phyloP scores from a whole-genome alignment of 1,140 invertebrate genomes.

The Ephestia elutella region DNA sequence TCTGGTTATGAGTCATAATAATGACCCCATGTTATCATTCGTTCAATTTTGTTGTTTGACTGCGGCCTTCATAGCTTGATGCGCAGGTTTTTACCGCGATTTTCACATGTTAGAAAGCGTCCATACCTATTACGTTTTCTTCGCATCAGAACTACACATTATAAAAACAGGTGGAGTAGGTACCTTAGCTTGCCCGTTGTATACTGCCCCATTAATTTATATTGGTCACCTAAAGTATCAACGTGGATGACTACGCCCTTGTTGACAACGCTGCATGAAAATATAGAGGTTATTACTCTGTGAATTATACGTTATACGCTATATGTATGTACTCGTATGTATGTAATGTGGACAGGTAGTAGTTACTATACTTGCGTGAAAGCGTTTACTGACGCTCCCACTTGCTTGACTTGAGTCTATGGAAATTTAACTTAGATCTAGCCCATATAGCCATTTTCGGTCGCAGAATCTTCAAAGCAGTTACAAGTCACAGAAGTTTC shows the following conservation, averaged over 20 bases:
- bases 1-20: background rate
- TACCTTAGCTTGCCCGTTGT: too few species aligned
- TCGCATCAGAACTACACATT: background rate
- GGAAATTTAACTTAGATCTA: background rate
- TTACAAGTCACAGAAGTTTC: too few species aligned
- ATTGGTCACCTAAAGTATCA: background rate
- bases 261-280: background rate
- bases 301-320: too few species aligned
- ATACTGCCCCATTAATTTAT: background rate
- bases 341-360: background rate
- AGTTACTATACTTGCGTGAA: background rate
- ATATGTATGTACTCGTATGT: background rate
- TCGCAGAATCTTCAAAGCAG: too few species aligned
- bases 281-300: background rate
- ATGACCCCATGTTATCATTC: background rate
- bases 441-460: too few species aligned
- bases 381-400: background rate
- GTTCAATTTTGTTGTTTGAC: background rate
- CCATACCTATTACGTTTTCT: background rate
- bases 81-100: conserved; percentile 3
- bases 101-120: conserved; percentile 5
- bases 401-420: background rate
- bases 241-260: background rate
- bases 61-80: background rate
- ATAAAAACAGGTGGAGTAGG: background rate